Base-by-base conservation (phyloP, 2,113 vertebrate genomes). In the Anseranas semipalmata region DNA sequence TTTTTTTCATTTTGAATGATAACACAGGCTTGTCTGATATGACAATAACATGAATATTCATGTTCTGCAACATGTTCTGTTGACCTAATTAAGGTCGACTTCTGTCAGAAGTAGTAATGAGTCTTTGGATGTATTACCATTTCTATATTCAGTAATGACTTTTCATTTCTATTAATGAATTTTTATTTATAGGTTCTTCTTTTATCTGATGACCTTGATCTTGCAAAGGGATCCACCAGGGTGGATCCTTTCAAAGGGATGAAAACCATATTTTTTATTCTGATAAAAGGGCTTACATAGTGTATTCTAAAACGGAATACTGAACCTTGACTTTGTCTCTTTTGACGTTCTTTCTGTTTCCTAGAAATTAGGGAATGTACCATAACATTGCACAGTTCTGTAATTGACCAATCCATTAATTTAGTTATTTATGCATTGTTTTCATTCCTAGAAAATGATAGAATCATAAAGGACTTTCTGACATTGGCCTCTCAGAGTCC, bases 111-210 rank as follows among this genome's bases (percentile, higher is more conserved):
- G 15, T 65, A 68, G 24, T 35, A 37, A 78, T 82, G 52, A 87
- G 32, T 59, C 67, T 89, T 94, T 86, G 60, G 20, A 68, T 87
- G 59, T 73, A 56, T 77, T 79, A 62, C 33, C 56, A 62, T 74
- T 90, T 84, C 37, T 93, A 7, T 78, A 89, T 71, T 94, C 48
- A 72, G 50, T 94, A 52, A 89, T 92, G 65, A 66, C 9, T 78
- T 93, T 89, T 78, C 17, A 50, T 94, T 96, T 65, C 43, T 87
- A 65, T 53, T 95, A 95, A 96, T 94, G 63, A 43, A 35, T 87
- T 97, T 95, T 92, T 96, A 58, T 94, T 96, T 93, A 52, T 91
- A 96, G 90, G 86, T 94, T 73, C 33, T 93, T 96, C 79, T 88
- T 94, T 96, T 93, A 82, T 94, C 73, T 85, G 86, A 37, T 93